Percentiles rank a stretch among this genome's conserved stretches.
Evolutionary conservation across 2,113 vertebrate genomes (phyloP).

Genomic region (Crocuta crocuta): DNA sequence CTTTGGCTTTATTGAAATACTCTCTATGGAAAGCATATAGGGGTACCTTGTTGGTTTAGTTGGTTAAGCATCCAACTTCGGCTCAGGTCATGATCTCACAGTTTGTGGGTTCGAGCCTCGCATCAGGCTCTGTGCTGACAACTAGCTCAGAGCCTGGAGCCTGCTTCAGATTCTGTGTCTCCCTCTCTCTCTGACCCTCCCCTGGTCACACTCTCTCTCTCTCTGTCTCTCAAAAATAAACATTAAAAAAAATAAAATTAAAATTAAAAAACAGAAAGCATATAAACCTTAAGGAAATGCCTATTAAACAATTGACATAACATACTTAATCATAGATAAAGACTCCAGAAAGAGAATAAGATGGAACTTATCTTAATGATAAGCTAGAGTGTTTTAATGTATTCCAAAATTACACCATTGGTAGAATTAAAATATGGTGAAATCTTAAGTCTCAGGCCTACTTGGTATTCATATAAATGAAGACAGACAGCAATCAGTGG

Average conservation of each 20-base stretch:
- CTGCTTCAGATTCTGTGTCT: too few species aligned
- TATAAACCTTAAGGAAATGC: not conserved
- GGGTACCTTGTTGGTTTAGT: too few species aligned
- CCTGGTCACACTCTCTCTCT: too few species aligned
- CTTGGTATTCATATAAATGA: not conserved
- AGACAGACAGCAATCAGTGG: not conserved
- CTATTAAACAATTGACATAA: not conserved
- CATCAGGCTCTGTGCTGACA: too few species aligned
- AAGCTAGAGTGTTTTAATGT: not conserved
- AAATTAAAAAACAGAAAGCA: not conserved
- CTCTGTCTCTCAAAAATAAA: too few species aligned
- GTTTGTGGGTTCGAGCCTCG: too few species aligned
- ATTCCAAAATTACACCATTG: not conserved
- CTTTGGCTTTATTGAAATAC: not conserved
- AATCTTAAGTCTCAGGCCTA: constrained; percentile 6
- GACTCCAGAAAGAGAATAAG: not conserved
- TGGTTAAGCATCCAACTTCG: too few species aligned
- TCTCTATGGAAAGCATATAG: not conserved
- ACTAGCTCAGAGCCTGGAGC: too few species aligned
- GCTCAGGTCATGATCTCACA: too few species aligned
- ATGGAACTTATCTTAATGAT: not conserved
- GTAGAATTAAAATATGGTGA: constrained; percentile 15
- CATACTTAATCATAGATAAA: not conserved
- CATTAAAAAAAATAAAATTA: too few species aligned
- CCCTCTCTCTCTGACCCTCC: too few species aligned